phyloP scores from a whole-genome alignment of 1,140 invertebrate species.

The Mercenaria mercenaria region DNA sequence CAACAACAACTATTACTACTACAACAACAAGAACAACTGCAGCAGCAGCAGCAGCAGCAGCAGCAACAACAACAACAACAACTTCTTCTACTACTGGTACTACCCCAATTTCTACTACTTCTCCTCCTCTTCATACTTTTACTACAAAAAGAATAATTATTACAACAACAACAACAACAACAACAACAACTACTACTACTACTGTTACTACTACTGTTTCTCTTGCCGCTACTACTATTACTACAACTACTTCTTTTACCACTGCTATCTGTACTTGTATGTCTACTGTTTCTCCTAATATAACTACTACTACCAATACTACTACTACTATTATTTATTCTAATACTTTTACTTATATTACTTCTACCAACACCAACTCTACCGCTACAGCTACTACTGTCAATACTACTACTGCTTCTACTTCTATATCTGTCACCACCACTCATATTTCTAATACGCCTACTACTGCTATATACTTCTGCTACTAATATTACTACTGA shows the following conservation, averaged over 20 bases:
- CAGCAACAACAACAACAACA: background rate
- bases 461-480: slow-evolving; percentile 4
- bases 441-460: background rate
- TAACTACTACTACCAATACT: background rate
- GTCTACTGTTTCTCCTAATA: background rate
- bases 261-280: background rate
- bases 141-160: background rate
- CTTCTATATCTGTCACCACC: background rate
- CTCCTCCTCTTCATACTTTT: background rate
- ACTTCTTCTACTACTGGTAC: background rate
- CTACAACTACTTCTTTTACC: background rate
- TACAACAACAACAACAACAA: background rate
- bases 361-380: background rate
- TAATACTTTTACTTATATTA: background rate
- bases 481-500: too few relatives aligned
- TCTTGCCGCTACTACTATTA: background rate
- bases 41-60: background rate
- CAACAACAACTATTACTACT: background rate
- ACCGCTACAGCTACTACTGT: background rate
- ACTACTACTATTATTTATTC: slow-evolving; percentile 3
- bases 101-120: background rate
- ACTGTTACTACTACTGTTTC: background rate
- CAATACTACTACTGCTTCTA: background rate
- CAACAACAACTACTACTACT: background rate
- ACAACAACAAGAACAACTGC: background rate